phyloP scores from a whole-genome alignment of 2,797 vertebrate genomes.

The Poecilia picta region DNA sequence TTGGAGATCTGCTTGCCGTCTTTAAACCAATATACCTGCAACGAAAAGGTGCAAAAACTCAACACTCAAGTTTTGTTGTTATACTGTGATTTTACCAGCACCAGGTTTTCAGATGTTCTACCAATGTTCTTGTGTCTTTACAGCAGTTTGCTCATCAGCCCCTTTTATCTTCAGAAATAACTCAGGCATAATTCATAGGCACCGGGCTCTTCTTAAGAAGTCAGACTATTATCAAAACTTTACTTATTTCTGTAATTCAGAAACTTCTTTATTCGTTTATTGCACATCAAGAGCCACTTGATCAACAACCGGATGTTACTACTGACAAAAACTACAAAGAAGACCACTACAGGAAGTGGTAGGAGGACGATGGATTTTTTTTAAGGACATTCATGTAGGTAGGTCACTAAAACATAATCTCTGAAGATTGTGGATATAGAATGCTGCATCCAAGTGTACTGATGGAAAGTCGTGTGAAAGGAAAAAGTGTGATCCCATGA shows the following conservation, averaged over 20 bases:
- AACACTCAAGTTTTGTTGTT: neutral
- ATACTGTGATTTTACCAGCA: neutral
- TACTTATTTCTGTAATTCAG: neutral
- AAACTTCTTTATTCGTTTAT: neutral
- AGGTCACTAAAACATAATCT: neutral
- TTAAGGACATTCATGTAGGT: neutral
- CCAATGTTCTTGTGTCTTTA: slow-evolving; percentile 37
- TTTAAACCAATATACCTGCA: slow-evolving; percentile 98
- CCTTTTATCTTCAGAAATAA: slow-evolving; percentile 31
- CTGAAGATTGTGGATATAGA: neutral
- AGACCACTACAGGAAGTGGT: too few relatives aligned
- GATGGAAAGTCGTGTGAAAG: neutral
- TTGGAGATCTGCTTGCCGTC: slow-evolving; percentile 99
- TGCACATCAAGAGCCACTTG: neutral
- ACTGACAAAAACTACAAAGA: too few relatives aligned
- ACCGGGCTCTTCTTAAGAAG: neutral
- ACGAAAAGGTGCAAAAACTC: neutral
- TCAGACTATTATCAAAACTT: neutral
- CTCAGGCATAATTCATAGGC: neutral
- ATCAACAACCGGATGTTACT: too few relatives aligned
- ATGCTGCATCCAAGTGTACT: neutral
- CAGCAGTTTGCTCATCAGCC: slow-evolving; percentile 34
- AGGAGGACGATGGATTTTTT: too few relatives aligned
- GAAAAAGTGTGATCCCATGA: neutral
- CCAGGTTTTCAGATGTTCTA: slow-evolving; percentile 24